Evolutionary conservation across 2,888 invertebrate species (phyloP), one percentile per base, ranked within the genome.

Genomic region (Agonopterix arenella): DNA sequence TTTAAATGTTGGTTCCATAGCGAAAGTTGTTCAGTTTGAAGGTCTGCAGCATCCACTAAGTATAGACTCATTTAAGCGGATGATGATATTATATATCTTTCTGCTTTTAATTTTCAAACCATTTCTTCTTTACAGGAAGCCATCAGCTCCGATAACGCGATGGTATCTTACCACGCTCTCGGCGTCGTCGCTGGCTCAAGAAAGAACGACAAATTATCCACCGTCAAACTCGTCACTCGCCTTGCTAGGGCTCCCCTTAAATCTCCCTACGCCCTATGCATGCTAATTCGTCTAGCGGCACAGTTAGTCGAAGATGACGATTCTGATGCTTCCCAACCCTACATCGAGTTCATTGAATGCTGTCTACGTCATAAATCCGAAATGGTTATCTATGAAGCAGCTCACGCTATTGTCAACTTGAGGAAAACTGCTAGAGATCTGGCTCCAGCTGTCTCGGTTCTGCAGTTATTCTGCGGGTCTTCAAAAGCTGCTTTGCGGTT

Each of bases 341-440:
- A 97, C 65, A 95, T 97, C 62, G 95, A 96, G 44, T 99, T 98
- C 70, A 95, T 99, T 45, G 98, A 98, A 72, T 92, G 94, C 11
- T 98, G 98, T 73, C 90, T 99, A 44, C 92, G 98, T 0, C 98
- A 99, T 78, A 99, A 99, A 88, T 97, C 97, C 36, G 99, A 99
- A 89, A 98, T 99, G 95, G 99, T 99, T 0, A 96, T 98, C 13
- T 99, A 99, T 72, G 99, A 99, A 89, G 99, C 99, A 0, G 99
- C 99, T 0, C 97, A 98, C 71, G 99, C 99, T 2, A 94, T 99
- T 61, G 98, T 99, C 1, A 97, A 97, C 77, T 89, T 99, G 51
- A 85, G 93, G 51, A 96, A 96, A 46, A 95, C 96, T 0, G 92
- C 94, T 0, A 90, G 97, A 49, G 98, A 98, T 68, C 89, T 99